Evolutionary conservation across 2,888 invertebrate genomes (phyloP).

Genomic region (Tubulanus polymorphus): DNA sequence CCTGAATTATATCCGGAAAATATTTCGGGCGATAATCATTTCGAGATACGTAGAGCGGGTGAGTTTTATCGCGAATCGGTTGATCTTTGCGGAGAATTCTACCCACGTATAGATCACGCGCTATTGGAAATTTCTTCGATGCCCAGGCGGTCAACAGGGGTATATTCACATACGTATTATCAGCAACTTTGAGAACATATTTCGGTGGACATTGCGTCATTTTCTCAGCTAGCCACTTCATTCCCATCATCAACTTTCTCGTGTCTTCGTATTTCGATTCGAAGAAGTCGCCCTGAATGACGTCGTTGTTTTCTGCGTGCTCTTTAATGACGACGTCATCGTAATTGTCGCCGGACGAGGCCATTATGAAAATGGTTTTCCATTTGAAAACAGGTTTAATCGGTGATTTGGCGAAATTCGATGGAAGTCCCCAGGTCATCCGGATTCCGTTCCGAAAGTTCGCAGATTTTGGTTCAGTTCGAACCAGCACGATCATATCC

Average conservation of each 20-base stretch:
- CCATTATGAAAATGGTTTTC: neutral
- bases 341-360: neutral
- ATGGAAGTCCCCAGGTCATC: neutral
- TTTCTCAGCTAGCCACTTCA: neutral
- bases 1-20: conserved; percentile 24
- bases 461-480: neutral
- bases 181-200: neutral
- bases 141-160: neutral
- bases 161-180: neutral
- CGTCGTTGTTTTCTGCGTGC: neutral
- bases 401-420: neutral
- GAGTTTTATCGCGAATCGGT: conserved; percentile 18
- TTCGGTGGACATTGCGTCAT: neutral
- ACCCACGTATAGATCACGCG: conserved; percentile 19
- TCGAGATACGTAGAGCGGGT: conserved; percentile 18
- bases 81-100: conserved; percentile 19
- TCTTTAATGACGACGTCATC: neutral
- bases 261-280: neutral
- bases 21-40: conserved; percentile 11
- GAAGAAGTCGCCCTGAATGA: neutral
- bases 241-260: neutral
- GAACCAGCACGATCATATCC: neutral
- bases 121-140: neutral
- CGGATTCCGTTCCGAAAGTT: neutral
- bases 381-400: too few species aligned